Evolutionary conservation across 1,140 invertebrate species (phyloP), one percentile per base, ranked within the genome.

Genomic region (Solen grandis): DNA sequence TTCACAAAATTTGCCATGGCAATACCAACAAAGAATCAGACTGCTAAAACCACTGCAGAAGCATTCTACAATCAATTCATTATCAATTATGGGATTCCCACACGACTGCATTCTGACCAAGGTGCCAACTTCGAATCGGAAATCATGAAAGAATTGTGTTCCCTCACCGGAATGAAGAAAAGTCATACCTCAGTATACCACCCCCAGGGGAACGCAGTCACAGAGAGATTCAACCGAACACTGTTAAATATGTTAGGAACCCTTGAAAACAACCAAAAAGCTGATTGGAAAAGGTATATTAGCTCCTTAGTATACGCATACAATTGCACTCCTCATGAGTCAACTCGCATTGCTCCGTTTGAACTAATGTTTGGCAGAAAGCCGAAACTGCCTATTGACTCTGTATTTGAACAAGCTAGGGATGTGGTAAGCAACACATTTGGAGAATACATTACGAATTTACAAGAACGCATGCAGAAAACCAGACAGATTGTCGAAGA

Each of bases 1-100:
- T 83, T 79, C 29, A 79, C 81, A 3, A 79, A 73, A 41, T 80
- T 54, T 41, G 54, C 81, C 10, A 5, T 46, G 13, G 80, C 81
- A 31, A 57, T 83, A 27, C 50, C 75, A 8, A 78, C 65, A 19
- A 82, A 57, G 33, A 78, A 82, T 35, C 74, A 78, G 38, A 78
- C 50, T 22, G 81, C 73, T 36, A 59, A 25, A 38, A 76, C 65
- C 22, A 82, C 81, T 4, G 52, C 81, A 25, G 31, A 70, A 38
- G 65, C 35, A 8, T 35, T 82, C 10, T 50, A 66, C 4, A 80
- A 73, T n/a, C 8, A 73, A 25, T 79, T 60, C 31, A 50, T 80
- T 14, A n/a, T 62, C n/a, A 52, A 59, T 0, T 82, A 70, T 55
- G 75, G 75, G 54, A 31, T 72, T 0, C 74, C 75, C 0, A 0